Conservation (phyloP, 1,140 invertebrate genomes). For the Drosophila cardini region DNA sequence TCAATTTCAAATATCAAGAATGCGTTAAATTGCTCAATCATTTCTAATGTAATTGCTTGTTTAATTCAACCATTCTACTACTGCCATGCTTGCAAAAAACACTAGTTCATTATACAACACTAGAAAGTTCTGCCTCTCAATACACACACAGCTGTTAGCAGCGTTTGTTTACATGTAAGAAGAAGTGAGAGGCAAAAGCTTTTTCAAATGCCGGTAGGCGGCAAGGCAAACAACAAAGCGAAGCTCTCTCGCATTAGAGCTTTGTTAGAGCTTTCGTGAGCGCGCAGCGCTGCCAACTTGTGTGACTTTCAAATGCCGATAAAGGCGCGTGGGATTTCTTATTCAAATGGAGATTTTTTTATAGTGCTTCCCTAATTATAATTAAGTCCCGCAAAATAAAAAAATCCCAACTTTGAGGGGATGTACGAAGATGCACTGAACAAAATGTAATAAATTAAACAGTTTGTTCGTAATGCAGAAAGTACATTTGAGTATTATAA, state of each 20-base stretch:
- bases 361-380: background rate
- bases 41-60: background rate
- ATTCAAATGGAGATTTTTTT: background rate
- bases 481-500: constrained; percentile 4
- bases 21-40: constrained; percentile 26
- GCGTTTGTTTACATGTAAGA: constrained; percentile 58
- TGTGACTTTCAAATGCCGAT: constrained; percentile 5
- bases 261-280: constrained; percentile 18
- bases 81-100: constrained; percentile 21
- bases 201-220: constrained; percentile 26
- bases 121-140: background rate
- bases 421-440: background rate
- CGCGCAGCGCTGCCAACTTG: constrained; percentile 35
- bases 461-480: constrained; percentile 1
- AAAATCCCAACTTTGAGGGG: background rate
- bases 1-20: constrained; percentile 14
- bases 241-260: constrained; percentile 16
- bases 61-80: constrained; percentile 9
- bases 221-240: background rate
- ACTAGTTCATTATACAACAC: constrained; percentile 19
- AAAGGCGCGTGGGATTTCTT: background rate
- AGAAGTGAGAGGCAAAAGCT: constrained; percentile 29
- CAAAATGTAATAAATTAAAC: background rate
- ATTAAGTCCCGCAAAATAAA: background rate
- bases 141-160: constrained; percentile 43